A percentile compares a stretch with the other conserved stretches of the same genome.
phyloP scores from a whole-genome alignment of 2,113 vertebrate species.

The Callaeas wilsoni region DNA sequence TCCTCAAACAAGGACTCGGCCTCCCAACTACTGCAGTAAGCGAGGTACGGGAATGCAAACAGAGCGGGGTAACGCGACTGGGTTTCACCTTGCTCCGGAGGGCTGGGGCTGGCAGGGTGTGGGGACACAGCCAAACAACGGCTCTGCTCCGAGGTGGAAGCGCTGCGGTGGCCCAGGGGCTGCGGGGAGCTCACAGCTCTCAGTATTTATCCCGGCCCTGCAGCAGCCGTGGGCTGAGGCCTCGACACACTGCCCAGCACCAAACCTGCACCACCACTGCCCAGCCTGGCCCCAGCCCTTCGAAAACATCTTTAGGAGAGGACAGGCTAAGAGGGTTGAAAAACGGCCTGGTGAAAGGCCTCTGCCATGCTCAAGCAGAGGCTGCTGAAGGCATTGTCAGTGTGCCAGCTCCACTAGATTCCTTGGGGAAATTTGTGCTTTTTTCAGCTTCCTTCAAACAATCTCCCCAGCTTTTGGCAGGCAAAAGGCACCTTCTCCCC shows the following conservation, averaged over 20 bases:
- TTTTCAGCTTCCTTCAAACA: background rate
- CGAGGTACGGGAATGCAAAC: conserved; percentile 1
- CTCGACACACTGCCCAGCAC: background rate
- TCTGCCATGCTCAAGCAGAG: background rate
- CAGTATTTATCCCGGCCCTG: background rate
- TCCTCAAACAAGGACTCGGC: conserved; percentile 22
- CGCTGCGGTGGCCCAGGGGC: background rate
- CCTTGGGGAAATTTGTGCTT: background rate
- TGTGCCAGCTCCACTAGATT: accelerated
- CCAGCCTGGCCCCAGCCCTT: background rate
- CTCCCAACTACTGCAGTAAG: background rate
- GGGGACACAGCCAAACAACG: background rate
- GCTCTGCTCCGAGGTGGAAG: background rate
- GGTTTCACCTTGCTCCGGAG: background rate
- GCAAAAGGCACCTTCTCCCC: background rate
- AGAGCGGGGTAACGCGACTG: background rate
- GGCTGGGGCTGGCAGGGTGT: background rate
- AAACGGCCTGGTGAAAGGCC: background rate
- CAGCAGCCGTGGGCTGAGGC: background rate
- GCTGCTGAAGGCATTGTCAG: background rate
- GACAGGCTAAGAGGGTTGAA: background rate
- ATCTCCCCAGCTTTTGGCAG: background rate
- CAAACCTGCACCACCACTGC: background rate
- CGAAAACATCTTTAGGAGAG: background rate
- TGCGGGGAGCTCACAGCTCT: background rate